Conservation (phyloP, 2,113 vertebrate genomes). For the Dunckerocampus dactyliophorus region DNA sequence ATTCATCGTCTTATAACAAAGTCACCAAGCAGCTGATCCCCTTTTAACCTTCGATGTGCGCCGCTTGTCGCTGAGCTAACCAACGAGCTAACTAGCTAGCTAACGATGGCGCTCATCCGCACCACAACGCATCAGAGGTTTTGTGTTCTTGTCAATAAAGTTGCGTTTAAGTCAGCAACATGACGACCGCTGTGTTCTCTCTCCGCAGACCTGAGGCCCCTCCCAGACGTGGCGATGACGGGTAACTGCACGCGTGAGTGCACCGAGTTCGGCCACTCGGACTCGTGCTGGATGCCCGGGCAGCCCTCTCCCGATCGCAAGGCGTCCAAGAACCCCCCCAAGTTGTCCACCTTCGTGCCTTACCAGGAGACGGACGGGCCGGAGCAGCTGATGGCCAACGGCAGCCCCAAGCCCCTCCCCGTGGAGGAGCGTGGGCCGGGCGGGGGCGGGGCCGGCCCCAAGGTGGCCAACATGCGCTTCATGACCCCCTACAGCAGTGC, state of each 20-base stretch:
- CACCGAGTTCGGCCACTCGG: conserved; percentile 95
- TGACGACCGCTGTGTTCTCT: conserved; percentile 8
- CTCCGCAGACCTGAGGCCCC: conserved; percentile 86
- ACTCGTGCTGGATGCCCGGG: conserved; percentile 98
- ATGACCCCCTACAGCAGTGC: conserved; percentile 96
- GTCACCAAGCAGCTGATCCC: too few relatives aligned
- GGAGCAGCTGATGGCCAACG: conserved; percentile 85
- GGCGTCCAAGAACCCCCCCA: conserved; percentile 83
- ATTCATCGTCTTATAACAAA: too few relatives aligned
- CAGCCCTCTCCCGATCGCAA: conserved; percentile 88
- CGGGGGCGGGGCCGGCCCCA: conserved; percentile 71
- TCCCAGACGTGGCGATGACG: conserved; percentile 97
- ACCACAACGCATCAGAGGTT: too few relatives aligned
- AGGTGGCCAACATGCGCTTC: conserved; percentile 94
- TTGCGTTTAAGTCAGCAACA: conserved; percentile 27
- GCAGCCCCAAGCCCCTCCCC: conserved; percentile 85
- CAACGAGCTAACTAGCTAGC: too few relatives aligned
- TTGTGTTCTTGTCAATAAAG: too few relatives aligned
- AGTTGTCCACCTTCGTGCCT: conserved; percentile 99
- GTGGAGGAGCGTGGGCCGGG: conserved; percentile 81
- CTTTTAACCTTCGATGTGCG: too few relatives aligned
- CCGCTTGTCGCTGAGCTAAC: too few relatives aligned
- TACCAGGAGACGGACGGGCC: conserved; percentile 95
- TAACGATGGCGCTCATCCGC: too few relatives aligned
- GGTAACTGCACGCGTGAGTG: conserved; percentile 96